These are phyloP conservation scores for Cepaea hortensis DNA, from an alignment of 2,888 invertebrate genomes.

Conservation along the genomic window DNA sequence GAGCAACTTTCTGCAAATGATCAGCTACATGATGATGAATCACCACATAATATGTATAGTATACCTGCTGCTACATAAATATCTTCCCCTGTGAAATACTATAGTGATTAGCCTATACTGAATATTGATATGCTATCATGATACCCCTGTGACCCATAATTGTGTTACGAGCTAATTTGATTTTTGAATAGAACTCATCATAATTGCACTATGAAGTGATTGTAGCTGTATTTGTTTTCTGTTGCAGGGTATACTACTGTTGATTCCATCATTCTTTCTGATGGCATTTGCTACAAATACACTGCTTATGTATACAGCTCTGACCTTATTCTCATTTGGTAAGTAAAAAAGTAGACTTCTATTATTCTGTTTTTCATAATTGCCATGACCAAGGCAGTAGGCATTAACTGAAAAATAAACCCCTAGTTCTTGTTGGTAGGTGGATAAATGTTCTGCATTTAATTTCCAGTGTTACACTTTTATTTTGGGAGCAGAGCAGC, in stretches of 20 bases:
- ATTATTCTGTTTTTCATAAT: neutral
- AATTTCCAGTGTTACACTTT: too few species aligned
- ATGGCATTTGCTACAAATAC: conserved; percentile 85
- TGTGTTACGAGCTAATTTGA: neutral
- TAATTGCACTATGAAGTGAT: too few species aligned
- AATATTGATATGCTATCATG: neutral
- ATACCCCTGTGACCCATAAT: neutral
- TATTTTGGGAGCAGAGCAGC: too few species aligned
- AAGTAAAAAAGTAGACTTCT: conserved; percentile 77
- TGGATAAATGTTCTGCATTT: too few species aligned
- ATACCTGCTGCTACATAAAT: neutral
- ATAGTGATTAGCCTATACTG: too few species aligned
- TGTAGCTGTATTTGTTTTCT: neutral
- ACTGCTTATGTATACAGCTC: conserved; percentile 85
- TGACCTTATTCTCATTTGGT: conserved; percentile 93
- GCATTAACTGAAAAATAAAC: neutral
- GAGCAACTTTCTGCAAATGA: too few species aligned
- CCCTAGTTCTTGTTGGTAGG: too few species aligned
- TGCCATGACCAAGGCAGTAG: neutral
- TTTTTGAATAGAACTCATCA: too few species aligned
- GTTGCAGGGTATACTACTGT: conserved; percentile 84
- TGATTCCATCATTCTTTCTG: conserved; percentile 90
- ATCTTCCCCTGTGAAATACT: neutral
- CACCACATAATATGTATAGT: too few species aligned
- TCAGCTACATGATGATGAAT: too few species aligned